Conservation (phyloP, 2,888 invertebrate genomes). For the Latheticus oryzae region DNA sequence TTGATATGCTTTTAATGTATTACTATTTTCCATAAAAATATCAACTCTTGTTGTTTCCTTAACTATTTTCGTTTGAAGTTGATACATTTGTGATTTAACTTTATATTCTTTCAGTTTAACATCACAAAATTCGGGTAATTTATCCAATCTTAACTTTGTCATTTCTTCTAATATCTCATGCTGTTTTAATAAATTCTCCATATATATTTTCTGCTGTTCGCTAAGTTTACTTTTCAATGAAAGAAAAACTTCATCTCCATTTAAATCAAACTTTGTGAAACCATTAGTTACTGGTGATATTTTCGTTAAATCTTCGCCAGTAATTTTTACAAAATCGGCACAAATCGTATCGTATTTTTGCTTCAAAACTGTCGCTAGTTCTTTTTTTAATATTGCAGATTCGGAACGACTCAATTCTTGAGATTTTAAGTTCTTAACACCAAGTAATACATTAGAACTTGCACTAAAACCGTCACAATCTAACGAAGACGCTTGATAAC, state of each 20-base stretch:
- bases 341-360: constrained; percentile 56
- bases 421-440: constrained; percentile 35
- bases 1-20: constrained; percentile 63
- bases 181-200: constrained; percentile 57
- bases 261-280: constrained; percentile 4
- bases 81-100: constrained; percentile 59
- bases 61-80: constrained; percentile 58
- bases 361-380: constrained; percentile 42
- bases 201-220: constrained; percentile 59
- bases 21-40: constrained; percentile 64
- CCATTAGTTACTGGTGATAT: constrained; percentile 6
- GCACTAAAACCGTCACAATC: constrained; percentile 27
- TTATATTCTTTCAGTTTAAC: constrained; percentile 60
- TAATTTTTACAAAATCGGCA: constrained; percentile 41
- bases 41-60: constrained; percentile 54
- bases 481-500: constrained; percentile 39
- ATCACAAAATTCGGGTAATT: constrained; percentile 55
- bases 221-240: constrained; percentile 61
- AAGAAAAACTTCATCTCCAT: constrained; percentile 12
- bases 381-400: constrained; percentile 40
- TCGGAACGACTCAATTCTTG: constrained; percentile 60
- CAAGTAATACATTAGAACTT: constrained; percentile 7
- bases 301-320: constrained; percentile 48
- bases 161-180: constrained; percentile 59
- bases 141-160: constrained; percentile 58